Conservation (phyloP, 2,888 invertebrate species). For the Sclerodermus sp. region DNA sequence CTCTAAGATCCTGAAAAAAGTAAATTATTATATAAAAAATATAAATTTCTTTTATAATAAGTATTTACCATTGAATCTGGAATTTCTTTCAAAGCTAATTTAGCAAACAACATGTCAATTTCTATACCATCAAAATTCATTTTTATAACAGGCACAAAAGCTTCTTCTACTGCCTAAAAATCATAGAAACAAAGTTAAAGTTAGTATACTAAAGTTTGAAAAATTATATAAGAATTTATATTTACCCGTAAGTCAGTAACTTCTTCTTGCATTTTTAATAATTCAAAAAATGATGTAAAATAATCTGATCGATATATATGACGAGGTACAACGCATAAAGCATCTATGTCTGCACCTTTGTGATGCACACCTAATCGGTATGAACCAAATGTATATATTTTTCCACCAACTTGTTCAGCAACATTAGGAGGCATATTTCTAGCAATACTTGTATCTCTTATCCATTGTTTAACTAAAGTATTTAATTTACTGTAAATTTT, state of each 20-base stretch:
- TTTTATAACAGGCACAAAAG: conserved; percentile 98
- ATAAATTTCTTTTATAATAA: not conserved
- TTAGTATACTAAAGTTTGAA: not conserved
- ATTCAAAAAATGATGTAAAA: conserved; percentile 91
- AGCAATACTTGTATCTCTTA: conserved; percentile 81
- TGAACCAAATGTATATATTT: conserved; percentile 99
- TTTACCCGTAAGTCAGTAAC: conserved; percentile 78
- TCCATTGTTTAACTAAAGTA: conserved; percentile 91
- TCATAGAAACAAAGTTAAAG: not conserved
- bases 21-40: not conserved
- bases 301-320: conserved; percentile 94
- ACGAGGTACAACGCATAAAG: conserved; percentile 94
- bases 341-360: conserved; percentile 98
- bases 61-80: conserved; percentile 70
- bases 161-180: conserved; percentile 91
- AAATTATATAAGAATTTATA: not conserved
- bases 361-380: conserved; percentile 95
- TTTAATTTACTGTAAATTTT: conserved; percentile 75
- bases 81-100: conserved; percentile 92
- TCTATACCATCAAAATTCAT: conserved; percentile 99
- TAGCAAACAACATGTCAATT: conserved; percentile 97
- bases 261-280: conserved; percentile 84
- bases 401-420: conserved; percentile 91
- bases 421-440: conserved; percentile 92
- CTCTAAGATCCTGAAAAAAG: conserved; percentile 74